phyloP scores from a whole-genome alignment of 2,797 vertebrate species.

The Acanthiza pusilla region DNA sequence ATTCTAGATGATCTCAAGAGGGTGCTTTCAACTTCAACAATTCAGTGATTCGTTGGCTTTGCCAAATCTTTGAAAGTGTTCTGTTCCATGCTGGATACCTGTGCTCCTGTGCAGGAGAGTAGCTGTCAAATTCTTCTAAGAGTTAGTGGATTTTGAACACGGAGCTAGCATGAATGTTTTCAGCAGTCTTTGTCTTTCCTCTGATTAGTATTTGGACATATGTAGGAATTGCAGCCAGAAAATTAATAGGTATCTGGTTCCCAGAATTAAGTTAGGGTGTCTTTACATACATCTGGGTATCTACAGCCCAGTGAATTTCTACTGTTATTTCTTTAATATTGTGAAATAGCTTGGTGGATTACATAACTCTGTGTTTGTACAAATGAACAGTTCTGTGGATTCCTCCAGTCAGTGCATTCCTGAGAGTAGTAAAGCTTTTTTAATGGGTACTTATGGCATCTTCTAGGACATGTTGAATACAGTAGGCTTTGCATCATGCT shows the following conservation, averaged over 20 bases:
- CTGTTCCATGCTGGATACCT: background rate
- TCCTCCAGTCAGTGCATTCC: background rate
- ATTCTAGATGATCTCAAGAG: background rate
- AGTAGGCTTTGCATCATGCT: background rate
- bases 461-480: background rate
- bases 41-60: background rate
- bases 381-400: background rate
- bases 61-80: background rate
- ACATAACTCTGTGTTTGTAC: background rate
- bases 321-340: background rate
- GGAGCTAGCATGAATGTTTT: background rate
- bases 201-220: background rate
- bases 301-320: background rate
- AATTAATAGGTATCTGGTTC: background rate
- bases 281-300: background rate
- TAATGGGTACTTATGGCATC: background rate
- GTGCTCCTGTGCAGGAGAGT: accelerated
- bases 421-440: background rate
- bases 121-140: background rate
- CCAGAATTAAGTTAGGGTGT: background rate
- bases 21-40: accelerated
- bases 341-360: background rate
- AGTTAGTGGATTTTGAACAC: background rate
- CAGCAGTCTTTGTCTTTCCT: background rate
- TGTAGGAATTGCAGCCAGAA: background rate